Evolutionary conservation across 1,140 invertebrate genomes (phyloP), one percentile per base, ranked within the genome.

Genomic region (Musca vetustissima): DNA sequence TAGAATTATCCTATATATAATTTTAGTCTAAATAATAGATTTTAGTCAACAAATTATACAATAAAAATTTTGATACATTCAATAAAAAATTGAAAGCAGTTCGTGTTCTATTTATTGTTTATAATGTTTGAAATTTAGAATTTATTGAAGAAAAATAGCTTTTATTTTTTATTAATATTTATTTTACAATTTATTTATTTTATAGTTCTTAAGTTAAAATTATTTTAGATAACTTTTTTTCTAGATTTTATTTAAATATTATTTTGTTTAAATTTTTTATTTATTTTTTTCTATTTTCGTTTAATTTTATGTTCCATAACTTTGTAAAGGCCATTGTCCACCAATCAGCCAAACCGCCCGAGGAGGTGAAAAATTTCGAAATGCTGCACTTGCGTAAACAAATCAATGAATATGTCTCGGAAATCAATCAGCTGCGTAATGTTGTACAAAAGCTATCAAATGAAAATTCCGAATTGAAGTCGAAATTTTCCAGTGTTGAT

Each of bases 401-500:
- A 66, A 70, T 89, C 36, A 86, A 82, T 71, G 84, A 87, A 72
- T 82, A 88, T 4, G 83, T 84, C 67, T 82, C 83, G 15, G 87
- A 89, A 73, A 85, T 89, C 22, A 80, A 80, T 66, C 84, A 84
- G 65, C 77, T 89, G 36, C 86, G 88, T 74, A 83, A 77, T 50
- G 84, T 84, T 55, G 79, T 89, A 14, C 85, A 91, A 73, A 85
- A 87, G 73, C 80, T 93, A n/a, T 86, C 87, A 24, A 84, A 83
- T 68, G 90, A 91, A 79, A 92, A 92, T 81, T 80, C 83, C 1
- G 86, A 90, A 73, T 77, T 92, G 25, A 87, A 88, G 73, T 85
- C 78, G 9, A 78, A 83, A 67, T 78, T 85, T 57, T 75, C 74
- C 13, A 78, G 72, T 59, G 69, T 71, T 32, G 36, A 43, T 13